Percentiles rank a stretch among this genome's conserved stretches.
phyloP scores from a whole-genome alignment of 2,797 vertebrate genomes.

The Sebastes goodei region DNA sequence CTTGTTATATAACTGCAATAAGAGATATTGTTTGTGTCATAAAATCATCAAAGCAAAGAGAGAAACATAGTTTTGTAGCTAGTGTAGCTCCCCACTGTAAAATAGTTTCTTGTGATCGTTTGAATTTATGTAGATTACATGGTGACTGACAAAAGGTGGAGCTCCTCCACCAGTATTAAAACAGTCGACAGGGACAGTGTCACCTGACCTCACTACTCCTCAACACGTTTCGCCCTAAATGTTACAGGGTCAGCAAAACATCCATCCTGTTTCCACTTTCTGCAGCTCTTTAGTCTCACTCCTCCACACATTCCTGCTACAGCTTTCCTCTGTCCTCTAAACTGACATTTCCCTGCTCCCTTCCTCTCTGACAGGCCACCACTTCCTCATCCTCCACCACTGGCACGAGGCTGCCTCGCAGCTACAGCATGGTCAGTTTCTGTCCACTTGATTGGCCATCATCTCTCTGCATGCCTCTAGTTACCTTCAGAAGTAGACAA shows the following conservation, averaged over 20 bases:
- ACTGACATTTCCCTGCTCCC: conserved; percentile 47
- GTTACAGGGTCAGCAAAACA: conserved; percentile 37
- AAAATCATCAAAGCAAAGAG: conserved; percentile 1
- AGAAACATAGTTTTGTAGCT: not conserved
- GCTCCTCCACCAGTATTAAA: not conserved
- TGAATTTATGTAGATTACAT: conserved; percentile 32
- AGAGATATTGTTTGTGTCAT: not conserved
- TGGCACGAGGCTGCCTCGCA: conserved; percentile 86
- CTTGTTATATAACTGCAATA: not conserved
- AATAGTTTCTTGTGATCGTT: conserved; percentile 12
- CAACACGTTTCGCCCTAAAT: conserved; percentile 16
- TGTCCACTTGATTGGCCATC: conserved; percentile 36
- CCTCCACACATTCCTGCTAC: conserved; percentile 27
- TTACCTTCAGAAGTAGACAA: conserved; percentile 38
- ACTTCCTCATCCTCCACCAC: conserved; percentile 80
- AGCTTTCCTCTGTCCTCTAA: conserved; percentile 41
- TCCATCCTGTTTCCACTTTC: conserved; percentile 49
- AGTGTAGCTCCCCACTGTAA: not conserved
- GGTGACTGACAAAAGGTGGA: not conserved
- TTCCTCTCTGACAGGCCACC: conserved; percentile 77
- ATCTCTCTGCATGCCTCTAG: conserved; percentile 35
- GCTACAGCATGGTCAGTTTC: conserved; percentile 90
- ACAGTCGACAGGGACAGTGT: conserved; percentile 76
- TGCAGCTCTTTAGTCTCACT: conserved; percentile 11
- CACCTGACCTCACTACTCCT: conserved; percentile 6